A percentile compares a stretch with the other conserved stretches of the same genome.
Evolutionary conservation across 2,113 vertebrate genomes (phyloP).

Genomic region (Grallaria varia): DNA sequence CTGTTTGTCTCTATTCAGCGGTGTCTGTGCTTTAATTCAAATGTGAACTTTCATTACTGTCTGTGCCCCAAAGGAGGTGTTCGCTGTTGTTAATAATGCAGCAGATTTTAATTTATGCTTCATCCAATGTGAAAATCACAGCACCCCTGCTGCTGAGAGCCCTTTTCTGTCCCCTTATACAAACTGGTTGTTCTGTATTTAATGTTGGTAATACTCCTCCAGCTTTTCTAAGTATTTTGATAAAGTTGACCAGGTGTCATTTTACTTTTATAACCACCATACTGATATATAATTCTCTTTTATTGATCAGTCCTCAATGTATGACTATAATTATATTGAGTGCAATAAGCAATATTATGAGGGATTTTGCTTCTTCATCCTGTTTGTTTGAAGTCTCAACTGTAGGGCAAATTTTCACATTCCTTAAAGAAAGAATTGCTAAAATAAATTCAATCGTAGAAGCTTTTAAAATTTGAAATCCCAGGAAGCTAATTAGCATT

Average conservation of each 20-base stretch:
- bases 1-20: not conserved
- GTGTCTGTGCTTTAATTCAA: not conserved
- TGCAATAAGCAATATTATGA: conserved; percentile 31
- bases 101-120: conserved; percentile 51
- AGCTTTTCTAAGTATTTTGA: conserved; percentile 3
- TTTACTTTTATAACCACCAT: conserved; percentile 20
- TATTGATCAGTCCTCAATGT: not conserved
- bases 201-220: not conserved
- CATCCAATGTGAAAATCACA: conserved; percentile 26
- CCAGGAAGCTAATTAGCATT: conserved; percentile 74
- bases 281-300: conserved; percentile 39
- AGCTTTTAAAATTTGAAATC: conserved; percentile 78
- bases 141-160: not conserved
- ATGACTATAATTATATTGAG: not conserved
- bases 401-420: conserved; percentile 64
- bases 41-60: conserved; percentile 38
- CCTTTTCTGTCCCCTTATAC: not conserved
- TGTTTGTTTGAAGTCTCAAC: conserved; percentile 65
- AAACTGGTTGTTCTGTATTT: not conserved
- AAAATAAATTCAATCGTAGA: conserved; percentile 70
- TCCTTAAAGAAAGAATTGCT: conserved; percentile 68
- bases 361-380: conserved; percentile 38
- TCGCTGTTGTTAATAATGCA: conserved; percentile 50
- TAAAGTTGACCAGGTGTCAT: conserved; percentile 45
- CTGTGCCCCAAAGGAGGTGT: not conserved